Evolutionary conservation across 1,140 invertebrate species (phyloP), one percentile per base, ranked within the genome.

Genomic region (Ditylenchus dipsaci): DNA sequence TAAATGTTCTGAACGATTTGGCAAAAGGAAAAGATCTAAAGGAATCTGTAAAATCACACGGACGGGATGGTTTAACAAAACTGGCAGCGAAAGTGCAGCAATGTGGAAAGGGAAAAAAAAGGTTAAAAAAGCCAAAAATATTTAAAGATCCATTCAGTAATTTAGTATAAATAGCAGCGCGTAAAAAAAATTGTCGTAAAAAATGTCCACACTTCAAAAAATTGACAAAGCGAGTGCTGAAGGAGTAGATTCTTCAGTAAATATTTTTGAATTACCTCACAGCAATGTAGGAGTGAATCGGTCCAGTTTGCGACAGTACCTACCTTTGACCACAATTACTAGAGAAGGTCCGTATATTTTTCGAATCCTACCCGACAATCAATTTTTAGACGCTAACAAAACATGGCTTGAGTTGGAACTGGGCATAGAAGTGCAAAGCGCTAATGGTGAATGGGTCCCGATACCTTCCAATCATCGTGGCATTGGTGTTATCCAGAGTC

Each of bases 401-500:
- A 68, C 62, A 19, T 65, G 13, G 15, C 11, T 65, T 11, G 11
- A 65, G 11, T 27, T 65, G 27, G 13, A 65, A 42, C 27, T 65
- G 11, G 13, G 26, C 9, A 65, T 65, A 9, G 13, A 68, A 65
- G 27, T 13, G 13, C 13, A 65, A 21, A 13, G 11, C 9, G 59
- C 67, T 29, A 15, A 69, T 15, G 62, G 33, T 29, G n/a, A n/a
- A n/a, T 15, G 13, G 13, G 64, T 65, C 23, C 11, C 63, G 9
- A 13, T 65, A n/a, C 11, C 19, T 11, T 15, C 53, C 21, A 11
- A 15, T 11, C 11, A 65, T 11, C 11, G 11, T 13, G 15, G 19
- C 60, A 26, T 74, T 65, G 73, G 9, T 0, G 7, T 42, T 21
- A 75, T 72, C n/a, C 69, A 72, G 43, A 26, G 21, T 7, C 42